Conservation (phyloP, 2,113 vertebrate species). For the Campylomormyrus tamandua region DNA sequence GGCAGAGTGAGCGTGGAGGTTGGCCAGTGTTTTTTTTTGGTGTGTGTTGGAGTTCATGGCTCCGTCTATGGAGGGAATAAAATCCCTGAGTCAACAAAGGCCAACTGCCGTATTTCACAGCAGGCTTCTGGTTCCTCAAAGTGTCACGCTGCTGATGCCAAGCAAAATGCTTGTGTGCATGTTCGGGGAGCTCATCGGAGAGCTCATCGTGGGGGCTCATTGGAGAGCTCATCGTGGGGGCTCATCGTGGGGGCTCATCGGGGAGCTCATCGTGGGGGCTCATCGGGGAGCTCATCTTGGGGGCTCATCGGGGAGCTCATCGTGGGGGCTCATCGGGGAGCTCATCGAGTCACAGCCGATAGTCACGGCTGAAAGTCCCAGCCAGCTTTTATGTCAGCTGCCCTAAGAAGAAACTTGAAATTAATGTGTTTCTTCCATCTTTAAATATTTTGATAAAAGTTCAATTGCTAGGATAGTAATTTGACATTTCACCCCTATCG, state of each 20-base stretch:
- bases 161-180: not conserved
- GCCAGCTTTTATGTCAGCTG: not conserved
- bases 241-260: too few species aligned
- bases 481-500: not conserved
- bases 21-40: not conserved
- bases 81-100: conserved; percentile 2
- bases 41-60: not conserved
- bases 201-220: too few species aligned
- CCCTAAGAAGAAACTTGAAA: not conserved
- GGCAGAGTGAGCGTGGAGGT: not conserved
- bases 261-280: too few species aligned
- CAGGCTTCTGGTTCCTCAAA: not conserved
- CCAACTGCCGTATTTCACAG: not conserved
- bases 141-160: not conserved
- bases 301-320: too few species aligned
- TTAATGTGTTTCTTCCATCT: not conserved
- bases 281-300: too few species aligned
- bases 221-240: too few species aligned
- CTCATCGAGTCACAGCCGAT: not conserved
- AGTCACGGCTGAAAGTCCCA: not conserved
- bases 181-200: not conserved
- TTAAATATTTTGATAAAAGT: not conserved
- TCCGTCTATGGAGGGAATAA: not conserved
- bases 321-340: not conserved
- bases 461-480: not conserved